phyloP scores from a whole-genome alignment of 2,888 invertebrate species.

The Acanthosepion esculentum region DNA sequence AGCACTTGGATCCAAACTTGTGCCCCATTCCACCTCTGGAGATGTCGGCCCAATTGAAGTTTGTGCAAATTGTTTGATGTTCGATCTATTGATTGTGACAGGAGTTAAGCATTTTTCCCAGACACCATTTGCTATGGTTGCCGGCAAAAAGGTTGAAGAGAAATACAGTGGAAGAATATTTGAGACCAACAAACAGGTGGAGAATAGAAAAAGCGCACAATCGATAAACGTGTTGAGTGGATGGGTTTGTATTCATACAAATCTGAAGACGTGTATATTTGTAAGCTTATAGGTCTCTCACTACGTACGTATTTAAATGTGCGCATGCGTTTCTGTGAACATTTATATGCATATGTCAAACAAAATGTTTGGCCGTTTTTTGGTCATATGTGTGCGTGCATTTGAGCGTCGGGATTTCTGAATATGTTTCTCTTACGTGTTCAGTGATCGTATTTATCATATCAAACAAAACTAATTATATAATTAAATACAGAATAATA shows the following conservation, averaged over 20 bases:
- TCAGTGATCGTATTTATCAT: no score
- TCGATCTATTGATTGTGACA: slow-evolving; percentile 22
- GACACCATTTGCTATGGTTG: neutral
- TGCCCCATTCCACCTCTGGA: neutral
- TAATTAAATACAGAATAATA: no score
- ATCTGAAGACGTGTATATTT: no score
- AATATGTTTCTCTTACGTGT: no score
- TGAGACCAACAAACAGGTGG: neutral
- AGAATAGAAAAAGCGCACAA: neutral
- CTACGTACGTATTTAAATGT: neutral
- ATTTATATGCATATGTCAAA: no score
- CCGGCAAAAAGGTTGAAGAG: neutral
- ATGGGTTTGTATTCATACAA: neutral
- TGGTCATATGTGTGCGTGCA: no score
- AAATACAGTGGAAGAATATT: neutral
- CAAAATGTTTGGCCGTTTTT: no score
- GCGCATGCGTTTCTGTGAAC: no score
- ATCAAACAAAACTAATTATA: no score
- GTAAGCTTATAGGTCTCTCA: neutral
- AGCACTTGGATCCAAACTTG: neutral
- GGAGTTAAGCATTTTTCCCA: neutral
- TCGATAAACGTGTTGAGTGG: neutral
- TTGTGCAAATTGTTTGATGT: slow-evolving; percentile 20
- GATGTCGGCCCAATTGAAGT: neutral
- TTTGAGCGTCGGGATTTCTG: no score